Percentiles rank a stretch among this genome's conserved stretches.
phyloP scores from a whole-genome alignment of 2,797 vertebrate species.

The Acridotheres tristis region DNA sequence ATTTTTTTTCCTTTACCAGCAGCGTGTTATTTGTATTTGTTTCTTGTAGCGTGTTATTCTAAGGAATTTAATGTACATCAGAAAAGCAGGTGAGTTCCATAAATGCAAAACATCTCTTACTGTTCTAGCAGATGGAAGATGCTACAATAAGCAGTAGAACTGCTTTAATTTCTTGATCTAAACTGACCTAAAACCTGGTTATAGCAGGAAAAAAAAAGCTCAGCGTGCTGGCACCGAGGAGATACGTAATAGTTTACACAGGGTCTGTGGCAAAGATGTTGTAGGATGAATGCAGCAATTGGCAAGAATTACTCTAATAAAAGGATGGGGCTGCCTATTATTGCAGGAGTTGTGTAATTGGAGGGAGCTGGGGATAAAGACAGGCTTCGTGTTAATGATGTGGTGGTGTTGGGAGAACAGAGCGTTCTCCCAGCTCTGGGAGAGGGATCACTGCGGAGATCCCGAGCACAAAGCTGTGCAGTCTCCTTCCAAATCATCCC shows the following conservation, averaged over 20 bases:
- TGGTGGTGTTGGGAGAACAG: neutral
- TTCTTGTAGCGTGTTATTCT: neutral
- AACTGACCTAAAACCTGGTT: neutral
- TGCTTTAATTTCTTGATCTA: neutral
- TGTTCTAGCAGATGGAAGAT: neutral
- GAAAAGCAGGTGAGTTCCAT: neutral
- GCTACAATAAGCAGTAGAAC: neutral
- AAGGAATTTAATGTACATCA: neutral
- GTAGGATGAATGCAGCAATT: neutral
- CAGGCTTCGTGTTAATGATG: neutral
- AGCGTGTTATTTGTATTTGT: neutral
- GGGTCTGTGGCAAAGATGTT: neutral
- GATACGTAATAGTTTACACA: fast-evolving
- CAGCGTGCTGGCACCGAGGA: neutral
- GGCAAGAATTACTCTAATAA: neutral
- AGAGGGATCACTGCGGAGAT: neutral
- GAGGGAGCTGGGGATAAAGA: slow-evolving; percentile 23
- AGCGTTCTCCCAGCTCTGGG: neutral
- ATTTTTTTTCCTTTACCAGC: neutral
- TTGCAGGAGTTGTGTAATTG: slow-evolving; percentile 10
- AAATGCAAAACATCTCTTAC: neutral
- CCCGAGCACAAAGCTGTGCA: neutral
- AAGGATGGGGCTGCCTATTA: neutral
- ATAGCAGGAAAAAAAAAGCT: neutral
- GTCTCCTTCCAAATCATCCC: neutral